Evolutionary conservation across 1,140 invertebrate genomes (phyloP), one percentile per base, ranked within the genome.

Genomic region (Caenorhabditis tropicalis): DNA sequence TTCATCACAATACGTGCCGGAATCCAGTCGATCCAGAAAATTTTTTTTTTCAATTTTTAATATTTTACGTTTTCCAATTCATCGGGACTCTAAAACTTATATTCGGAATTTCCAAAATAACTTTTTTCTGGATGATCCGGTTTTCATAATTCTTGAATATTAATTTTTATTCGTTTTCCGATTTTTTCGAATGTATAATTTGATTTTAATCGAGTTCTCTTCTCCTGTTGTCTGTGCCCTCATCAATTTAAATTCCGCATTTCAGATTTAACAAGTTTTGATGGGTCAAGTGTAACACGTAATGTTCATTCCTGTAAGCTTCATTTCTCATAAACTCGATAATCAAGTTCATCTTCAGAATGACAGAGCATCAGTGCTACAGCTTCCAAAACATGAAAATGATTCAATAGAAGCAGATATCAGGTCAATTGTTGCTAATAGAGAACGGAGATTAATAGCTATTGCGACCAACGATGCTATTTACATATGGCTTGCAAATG

Each of bases 401-500:
- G 46, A 46, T 56, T 60, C 82, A 10, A 36, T 19, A 19, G 43
- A 24, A 7, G 24, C 56, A 0, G 56, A 58, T 33, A 46, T 33
- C 31, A 49, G n/a, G 60, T 85, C 21, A 89, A 89, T 86, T 27
- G 65, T 83, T 15, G 82, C 58, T 1, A 86, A 86, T 29, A 21
- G 85, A 39, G 85, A 86, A 15, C 51, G 81, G 43, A 86, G 46
- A 27, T 39, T 86, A 16, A 60, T 86, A 53, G 85, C 85, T 27
- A 56, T 81, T 48, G 79, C 74, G n/a, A 86, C 85, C 2, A 82
- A 49, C 43, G 58, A 79, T 53, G 58, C 65, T 2, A 31, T 86
- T 56, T 85, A 81, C 51, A 85, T 86, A 9, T 86, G 80, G 56
- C 83, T 84, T 10, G 70, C 85, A 56, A 85, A 86, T 60, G 85